Percentiles rank a stretch among this genome's conserved stretches.
phyloP scores from a whole-genome alignment of 2,797 vertebrate genomes.

The Muscicapa striata region DNA sequence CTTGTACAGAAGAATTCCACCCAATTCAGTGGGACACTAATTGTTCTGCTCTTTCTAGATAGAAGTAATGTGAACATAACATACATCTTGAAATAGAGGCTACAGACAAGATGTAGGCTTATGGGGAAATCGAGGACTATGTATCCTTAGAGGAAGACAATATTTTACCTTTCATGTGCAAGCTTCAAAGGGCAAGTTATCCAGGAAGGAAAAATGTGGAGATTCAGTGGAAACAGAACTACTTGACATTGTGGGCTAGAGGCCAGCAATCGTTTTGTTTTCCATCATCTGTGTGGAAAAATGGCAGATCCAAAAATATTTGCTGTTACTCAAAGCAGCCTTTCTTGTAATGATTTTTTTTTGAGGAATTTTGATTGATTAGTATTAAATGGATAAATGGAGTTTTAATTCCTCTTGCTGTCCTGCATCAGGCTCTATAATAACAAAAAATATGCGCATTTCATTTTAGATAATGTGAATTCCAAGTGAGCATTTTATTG shows the following conservation, averaged over 20 bases:
- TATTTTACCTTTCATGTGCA: constrained; percentile 52
- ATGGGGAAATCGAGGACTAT: neutral
- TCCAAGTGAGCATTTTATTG: neutral
- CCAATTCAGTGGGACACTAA: neutral
- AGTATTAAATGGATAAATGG: neutral
- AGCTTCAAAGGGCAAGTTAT: constrained; percentile 56
- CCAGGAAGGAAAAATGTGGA: constrained; percentile 55
- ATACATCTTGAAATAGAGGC: neutral
- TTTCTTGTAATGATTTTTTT: neutral
- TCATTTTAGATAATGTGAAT: neutral
- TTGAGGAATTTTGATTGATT: neutral
- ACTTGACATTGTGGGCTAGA: constrained; percentile 25
- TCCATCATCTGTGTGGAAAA: constrained; percentile 9
- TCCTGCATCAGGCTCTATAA: fast-evolving
- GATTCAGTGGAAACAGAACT: constrained; percentile 52
- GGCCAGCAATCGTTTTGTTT: constrained; percentile 36
- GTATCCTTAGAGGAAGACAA: constrained; percentile 5
- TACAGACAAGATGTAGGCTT: constrained; percentile 22
- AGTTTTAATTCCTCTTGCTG: neutral
- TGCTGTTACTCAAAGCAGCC: neutral
- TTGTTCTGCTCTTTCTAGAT: neutral
- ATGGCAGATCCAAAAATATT: constrained; percentile 24
- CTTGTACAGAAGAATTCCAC: neutral
- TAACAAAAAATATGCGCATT: neutral
- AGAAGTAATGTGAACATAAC: neutral